Conservation (phyloP, 2,797 vertebrate species). For the Paedocypris micromegethes region DNA sequence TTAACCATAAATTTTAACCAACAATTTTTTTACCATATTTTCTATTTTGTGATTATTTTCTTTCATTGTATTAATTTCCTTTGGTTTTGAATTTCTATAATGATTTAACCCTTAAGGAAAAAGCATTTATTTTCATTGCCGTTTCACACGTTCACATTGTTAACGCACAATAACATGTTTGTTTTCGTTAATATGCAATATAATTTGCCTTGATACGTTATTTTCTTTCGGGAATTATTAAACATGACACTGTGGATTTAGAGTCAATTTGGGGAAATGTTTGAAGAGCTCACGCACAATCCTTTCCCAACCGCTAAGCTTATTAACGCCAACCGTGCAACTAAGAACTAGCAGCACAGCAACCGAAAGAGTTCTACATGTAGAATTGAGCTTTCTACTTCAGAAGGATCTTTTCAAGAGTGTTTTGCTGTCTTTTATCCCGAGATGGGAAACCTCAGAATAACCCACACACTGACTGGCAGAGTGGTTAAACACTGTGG, state of each 20-base stretch:
- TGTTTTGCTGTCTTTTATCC: too few relatives aligned
- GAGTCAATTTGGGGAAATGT: slow-evolving; percentile 37
- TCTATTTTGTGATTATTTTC: slow-evolving; percentile 14
- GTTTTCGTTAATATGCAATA: background rate
- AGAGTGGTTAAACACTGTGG: too few relatives aligned
- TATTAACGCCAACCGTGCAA: slow-evolving; percentile 41
- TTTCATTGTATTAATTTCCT: slow-evolving; percentile 9
- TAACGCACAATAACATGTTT: slow-evolving; percentile 5
- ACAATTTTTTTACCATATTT: background rate
- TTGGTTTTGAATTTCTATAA: too few relatives aligned
- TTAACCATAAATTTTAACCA: background rate
- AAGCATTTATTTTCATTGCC: slow-evolving; percentile 6
- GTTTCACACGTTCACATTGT: slow-evolving; percentile 6
- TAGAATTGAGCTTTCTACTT: slow-evolving; percentile 1
- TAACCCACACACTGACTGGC: too few relatives aligned
- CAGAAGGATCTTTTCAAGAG: slow-evolving; percentile 16
- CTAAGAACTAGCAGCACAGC: slow-evolving; percentile 13
- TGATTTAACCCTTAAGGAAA: too few relatives aligned
- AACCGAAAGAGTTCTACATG: slow-evolving; percentile 5
- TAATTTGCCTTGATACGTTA: slow-evolving; percentile 4
- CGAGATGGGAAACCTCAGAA: too few relatives aligned
- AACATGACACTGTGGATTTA: slow-evolving; percentile 23
- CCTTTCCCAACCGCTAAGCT: slow-evolving; percentile 25
- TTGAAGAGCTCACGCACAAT: slow-evolving; percentile 27
- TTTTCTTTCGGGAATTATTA: slow-evolving; percentile 23